Evolutionary conservation across 1,140 invertebrate genomes (phyloP), one percentile per base, ranked within the genome.

Genomic region (Cydia strobilella): DNA sequence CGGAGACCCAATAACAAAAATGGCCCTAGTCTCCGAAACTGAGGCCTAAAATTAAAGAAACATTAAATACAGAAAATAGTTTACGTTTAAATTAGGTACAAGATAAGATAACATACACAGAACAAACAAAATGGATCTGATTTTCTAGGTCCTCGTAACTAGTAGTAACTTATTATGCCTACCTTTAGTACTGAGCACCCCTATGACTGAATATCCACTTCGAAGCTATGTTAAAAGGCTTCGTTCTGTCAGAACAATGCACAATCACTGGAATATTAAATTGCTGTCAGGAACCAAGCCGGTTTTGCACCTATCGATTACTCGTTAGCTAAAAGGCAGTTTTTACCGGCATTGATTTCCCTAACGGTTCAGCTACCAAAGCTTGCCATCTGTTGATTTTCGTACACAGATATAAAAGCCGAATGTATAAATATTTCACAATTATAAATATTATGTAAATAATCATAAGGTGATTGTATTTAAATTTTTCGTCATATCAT

Each of bases 221-320:
- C n/a, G 31, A 51, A n/a, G 3, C 1, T 51, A n/a, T n/a, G 7
- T 20, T 7, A 15, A 20, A 59, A 20, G 51, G 18, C 7, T 59
- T 59, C 20, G 20, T 10, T 10, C 23, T 59, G 20, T 59, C 20
- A n/a, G 20, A 59, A 31, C 31, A 31, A 31, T 31, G 31, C 31
- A 23, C 54, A 13, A 23, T 59, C 2, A 20, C 54, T 23, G 54
- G 20, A 23, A 12, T 23, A 59, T 59, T 59, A 59, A 23, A 2
- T 59, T 59, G 20, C 10, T 69, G 65, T 35, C 42, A 69, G 65
- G 31, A 39, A 69, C 31, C 31, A 10, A 69, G 35, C 27, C 31
- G 18, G 78, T 80, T 83, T 82, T 80, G 80, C 76, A 76, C 69
- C 59, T 75, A 85, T 85, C 75, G 76, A 80, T 84, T 80, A 42